phyloP scores from a whole-genome alignment of 1,140 invertebrate genomes.

The Zaprionus inermis region DNA sequence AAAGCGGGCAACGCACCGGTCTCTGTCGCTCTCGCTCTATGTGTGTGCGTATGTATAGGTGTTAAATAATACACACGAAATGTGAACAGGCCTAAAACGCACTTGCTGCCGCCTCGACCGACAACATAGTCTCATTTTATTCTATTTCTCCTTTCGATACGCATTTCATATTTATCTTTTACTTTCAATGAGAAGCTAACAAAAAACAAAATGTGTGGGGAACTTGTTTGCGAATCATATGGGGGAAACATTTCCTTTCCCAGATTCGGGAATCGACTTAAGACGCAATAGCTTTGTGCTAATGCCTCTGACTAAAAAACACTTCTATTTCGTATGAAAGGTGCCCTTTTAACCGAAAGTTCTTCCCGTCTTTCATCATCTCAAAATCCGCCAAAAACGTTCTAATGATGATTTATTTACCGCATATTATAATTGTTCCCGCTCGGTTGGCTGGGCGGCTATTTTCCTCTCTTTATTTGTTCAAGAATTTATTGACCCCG shows the following conservation, averaged over 20 bases:
- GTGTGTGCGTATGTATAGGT: slow-evolving; percentile 47
- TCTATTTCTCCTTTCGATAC: slow-evolving; percentile 37
- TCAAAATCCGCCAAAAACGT: slow-evolving; percentile 10
- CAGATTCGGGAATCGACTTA: slow-evolving; percentile 17
- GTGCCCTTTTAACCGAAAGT: slow-evolving; percentile 13
- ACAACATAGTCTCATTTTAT: slow-evolving; percentile 55
- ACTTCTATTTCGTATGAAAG: slow-evolving; percentile 54
- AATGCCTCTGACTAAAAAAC: slow-evolving; percentile 24
- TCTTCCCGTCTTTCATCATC: slow-evolving; percentile 25
- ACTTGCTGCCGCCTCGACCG: slow-evolving; percentile 59
- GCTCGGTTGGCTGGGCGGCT: slow-evolving; percentile 21
- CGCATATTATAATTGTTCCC: slow-evolving; percentile 63
- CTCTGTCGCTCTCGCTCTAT: slow-evolving; percentile 4
- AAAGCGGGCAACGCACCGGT: slow-evolving; percentile 23
- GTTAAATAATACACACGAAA: slow-evolving; percentile 65
- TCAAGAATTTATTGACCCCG: slow-evolving; percentile 78
- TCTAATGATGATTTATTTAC: slow-evolving; percentile 72
- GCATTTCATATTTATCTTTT: slow-evolving; percentile 56
- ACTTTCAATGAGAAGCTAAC: slow-evolving; percentile 58
- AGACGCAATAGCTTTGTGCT: slow-evolving; percentile 74
- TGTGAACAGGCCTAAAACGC: slow-evolving; percentile 64
- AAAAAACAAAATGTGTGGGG: no score
- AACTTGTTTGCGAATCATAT: slow-evolving; percentile 36
- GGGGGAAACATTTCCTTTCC: slow-evolving; percentile 33
- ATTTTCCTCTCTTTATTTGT: slow-evolving; percentile 48